Base-by-base conservation (phyloP, 30 jellyfish, hydroid and myxozoan genomes). In the Phacellophora camtschatica region DNA sequence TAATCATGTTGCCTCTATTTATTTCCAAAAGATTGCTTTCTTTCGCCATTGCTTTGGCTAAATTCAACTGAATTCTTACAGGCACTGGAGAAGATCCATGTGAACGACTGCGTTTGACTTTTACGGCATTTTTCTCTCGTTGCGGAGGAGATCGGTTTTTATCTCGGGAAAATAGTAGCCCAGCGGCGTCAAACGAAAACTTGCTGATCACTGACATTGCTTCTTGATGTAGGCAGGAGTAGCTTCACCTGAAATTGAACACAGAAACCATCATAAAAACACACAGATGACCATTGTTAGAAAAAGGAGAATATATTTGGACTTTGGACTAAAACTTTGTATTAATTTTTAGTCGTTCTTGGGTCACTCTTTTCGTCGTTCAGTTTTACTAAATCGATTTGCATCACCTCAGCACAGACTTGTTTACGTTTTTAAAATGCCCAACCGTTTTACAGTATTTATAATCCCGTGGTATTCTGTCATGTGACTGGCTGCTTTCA, bases 61-160 rank as follows among this genome's bases (percentile, higher is more conserved):
- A 48, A 3, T 64, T 55, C 80, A 56, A n/a, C 37, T 76, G 88
- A 39, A 30, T 23, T 66, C 76, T 50, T 36, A 24, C 59, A 18
- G 83, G 90, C 48, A 79, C 8, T 2, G 90, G 90, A 11, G 90
- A 79, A 0, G 90, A 79, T 10, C 83, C 83, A 33, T 79, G 83
- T 22, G 90, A 79, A 25, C 80, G 90, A 35, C 90, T 79, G n/a
- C 90, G 77, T 34, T 45, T 61, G 63, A 45, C 63, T n/a, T n/a
- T n/a, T 16, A 41, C 74, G 2, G 5, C 18, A 50, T 61, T 59
- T 31, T 61, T 77, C 28, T 29, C 59, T 32, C 66, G 24, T 35
- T 42, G 81, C 36, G 83, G 22, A 2, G 81, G 89, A 13, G 83
- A 48, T 1, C 77, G 67, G 32, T 54, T 49, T n/a, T 62, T 24